Base-by-base conservation (phyloP, 1,140 invertebrate species). In the Diplogasteroides magnus region DNA sequence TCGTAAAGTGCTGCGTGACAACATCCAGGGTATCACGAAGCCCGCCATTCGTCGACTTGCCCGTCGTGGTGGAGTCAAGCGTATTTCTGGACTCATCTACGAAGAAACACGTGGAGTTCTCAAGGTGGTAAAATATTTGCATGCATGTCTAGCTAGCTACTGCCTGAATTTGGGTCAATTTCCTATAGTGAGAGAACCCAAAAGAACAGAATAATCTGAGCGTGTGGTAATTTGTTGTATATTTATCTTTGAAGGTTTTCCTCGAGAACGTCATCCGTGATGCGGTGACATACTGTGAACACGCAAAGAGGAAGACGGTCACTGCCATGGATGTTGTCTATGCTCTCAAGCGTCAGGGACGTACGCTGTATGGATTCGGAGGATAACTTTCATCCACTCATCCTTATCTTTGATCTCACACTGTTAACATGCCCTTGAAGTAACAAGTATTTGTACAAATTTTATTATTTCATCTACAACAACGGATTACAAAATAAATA, bases 291-390 rank as follows among this genome's bases (percentile, higher is more conserved):
- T 91, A 91, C 84, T 90, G 89, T 14, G 89, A 89, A 82, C 89
- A 91, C 83, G 89, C 89, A 73, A 90, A 90, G 84, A 85, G 90
- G 73, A 91, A 91, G 84, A 91, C 90, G 27, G 86, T 88, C 31
- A 91, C 90, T 13, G 90, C 90, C 64, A 91, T 91, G 90, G 90
- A 92, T 79, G 89, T 91, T 23, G 90, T 91, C 25, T 91, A 91
- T 78, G 90, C 90, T 29, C 84, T 92, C 74, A 92, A 91, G 83
- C 84, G 90, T 61, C 90, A 91, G 85, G 90, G 90, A 55, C 85
- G 90, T 64, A 87, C 86, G 31, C 79, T 87, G n/a, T 87, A 87
- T 79, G 86, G 87, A 74, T 88, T 88, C 76, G 87, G 87, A 48
- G 86, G 69, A 71, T 71, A 71, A 71, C 32, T 67, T 65, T n/a